Conservation (phyloP, 2,113 vertebrate species). For the Agelaius phoeniceus region DNA sequence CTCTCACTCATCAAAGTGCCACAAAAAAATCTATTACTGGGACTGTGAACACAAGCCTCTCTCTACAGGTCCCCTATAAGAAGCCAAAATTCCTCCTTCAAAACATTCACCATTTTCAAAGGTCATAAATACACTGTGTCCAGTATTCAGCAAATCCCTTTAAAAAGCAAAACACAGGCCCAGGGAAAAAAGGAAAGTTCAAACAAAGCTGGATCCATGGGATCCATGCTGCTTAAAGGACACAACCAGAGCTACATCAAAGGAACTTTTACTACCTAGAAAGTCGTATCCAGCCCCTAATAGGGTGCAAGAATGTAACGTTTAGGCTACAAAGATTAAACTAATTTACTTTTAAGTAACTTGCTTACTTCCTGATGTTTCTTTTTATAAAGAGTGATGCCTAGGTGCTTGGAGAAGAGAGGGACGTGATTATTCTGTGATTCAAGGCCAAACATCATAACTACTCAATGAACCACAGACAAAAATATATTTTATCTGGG, state of each 20-base stretch:
- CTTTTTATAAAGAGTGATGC: slow-evolving; percentile 46
- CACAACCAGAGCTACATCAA: slow-evolving; percentile 26
- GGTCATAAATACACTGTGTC: not conserved
- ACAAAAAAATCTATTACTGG: slow-evolving; percentile 58
- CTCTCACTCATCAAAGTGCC: slow-evolving; percentile 77
- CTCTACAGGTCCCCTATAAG: slow-evolving; percentile 38
- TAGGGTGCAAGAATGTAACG: slow-evolving; percentile 54
- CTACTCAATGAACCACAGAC: slow-evolving; percentile 10
- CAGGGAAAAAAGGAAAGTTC: not conserved
- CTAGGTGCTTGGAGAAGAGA: slow-evolving; percentile 35
- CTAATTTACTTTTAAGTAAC: slow-evolving; percentile 71
- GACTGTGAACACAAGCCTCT: slow-evolving; percentile 58
- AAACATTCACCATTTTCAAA: slow-evolving; percentile 29
- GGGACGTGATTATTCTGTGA: not conserved
- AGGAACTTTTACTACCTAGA: slow-evolving; percentile 62
- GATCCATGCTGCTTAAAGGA: not conserved
- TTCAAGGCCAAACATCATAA: slow-evolving; percentile 3
- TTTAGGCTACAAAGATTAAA: slow-evolving; percentile 72
- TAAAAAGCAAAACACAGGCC: not conserved
- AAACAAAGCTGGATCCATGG: slow-evolving; percentile 1
- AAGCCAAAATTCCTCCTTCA: slow-evolving; percentile 23
- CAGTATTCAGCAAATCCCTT: slow-evolving; percentile 1
- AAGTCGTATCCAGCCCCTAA: slow-evolving; percentile 52
- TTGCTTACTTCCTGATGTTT: slow-evolving; percentile 64
- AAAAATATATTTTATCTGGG: slow-evolving; percentile 42